Conservation (phyloP, 2,113 vertebrate genomes). For the Syngnathoides biaculeatus region DNA sequence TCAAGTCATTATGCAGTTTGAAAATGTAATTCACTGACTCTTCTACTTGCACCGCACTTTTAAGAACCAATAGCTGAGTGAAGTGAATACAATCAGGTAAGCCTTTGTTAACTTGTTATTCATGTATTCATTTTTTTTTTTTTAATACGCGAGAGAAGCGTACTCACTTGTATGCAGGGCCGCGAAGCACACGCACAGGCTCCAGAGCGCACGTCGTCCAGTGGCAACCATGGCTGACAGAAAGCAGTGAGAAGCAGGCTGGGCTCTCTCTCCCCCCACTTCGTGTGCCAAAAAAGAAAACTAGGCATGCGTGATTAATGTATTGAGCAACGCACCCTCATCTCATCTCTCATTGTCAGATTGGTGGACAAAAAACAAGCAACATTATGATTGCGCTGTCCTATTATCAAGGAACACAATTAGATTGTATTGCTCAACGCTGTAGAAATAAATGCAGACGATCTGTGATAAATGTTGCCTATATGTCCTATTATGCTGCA, state of each 20-base stretch:
- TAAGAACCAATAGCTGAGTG: no score
- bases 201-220: conserved; percentile 54
- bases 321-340: conserved; percentile 36
- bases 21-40: no score
- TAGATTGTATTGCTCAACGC: not conserved
- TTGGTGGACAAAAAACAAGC: not conserved
- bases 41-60: no score
- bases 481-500: no score
- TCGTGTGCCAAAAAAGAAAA: conserved; percentile 28
- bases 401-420: not conserved
- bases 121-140: not conserved
- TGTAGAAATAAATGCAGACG: not conserved
- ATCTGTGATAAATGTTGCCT: not conserved
- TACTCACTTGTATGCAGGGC: conserved; percentile 63
- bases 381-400: not conserved
- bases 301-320: conserved; percentile 66
- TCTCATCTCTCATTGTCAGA: conserved; percentile 3
- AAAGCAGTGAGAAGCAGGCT: conserved; percentile 10
- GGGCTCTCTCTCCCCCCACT: conserved; percentile 10
- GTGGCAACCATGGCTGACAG: conserved; percentile 57
- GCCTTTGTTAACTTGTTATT: not conserved
- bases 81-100: not conserved
- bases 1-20: no score
- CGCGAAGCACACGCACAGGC: conserved; percentile 42
- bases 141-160: not conserved